Evolutionary conservation across 2,888 invertebrate genomes (phyloP).

Genomic region (Myathropa florea): DNA sequence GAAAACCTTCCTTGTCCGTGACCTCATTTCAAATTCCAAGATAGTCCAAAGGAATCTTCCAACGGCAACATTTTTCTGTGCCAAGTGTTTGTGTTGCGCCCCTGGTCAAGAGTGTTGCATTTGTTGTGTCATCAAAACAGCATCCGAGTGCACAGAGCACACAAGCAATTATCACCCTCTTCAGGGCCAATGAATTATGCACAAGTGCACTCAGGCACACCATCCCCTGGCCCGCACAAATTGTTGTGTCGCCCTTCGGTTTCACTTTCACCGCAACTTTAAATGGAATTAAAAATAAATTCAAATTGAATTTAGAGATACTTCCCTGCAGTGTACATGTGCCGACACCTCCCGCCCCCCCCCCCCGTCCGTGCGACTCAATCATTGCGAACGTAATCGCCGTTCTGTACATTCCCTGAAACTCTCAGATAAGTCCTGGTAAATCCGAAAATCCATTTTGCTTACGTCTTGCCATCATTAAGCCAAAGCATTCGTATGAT

Average conservation of each 20-base stretch:
- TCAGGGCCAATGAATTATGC: neutral
- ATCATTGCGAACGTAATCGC: neutral
- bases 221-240: neutral
- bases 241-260: neutral
- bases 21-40: neutral
- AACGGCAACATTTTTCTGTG: neutral
- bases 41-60: neutral
- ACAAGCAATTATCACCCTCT: neutral
- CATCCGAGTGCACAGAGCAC: neutral
- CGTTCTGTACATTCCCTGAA: neutral
- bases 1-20: neutral
- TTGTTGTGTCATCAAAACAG: neutral
- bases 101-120: neutral
- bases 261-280: neutral
- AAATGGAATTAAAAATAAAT: neutral
- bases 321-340: neutral
- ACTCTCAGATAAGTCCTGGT: conserved; percentile 38
- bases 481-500: conserved; percentile 20
- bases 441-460: conserved; percentile 59
- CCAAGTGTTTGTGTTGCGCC: neutral
- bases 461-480: conserved; percentile 59
- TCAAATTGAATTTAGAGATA: neutral
- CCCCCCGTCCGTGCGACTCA: neutral
- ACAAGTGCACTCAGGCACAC: neutral
- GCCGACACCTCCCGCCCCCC: neutral